Evolutionary conservation across 1,140 invertebrate species (phyloP), one percentile per base, ranked within the genome.

Genomic region (Caenorhabditis latens): DNA sequence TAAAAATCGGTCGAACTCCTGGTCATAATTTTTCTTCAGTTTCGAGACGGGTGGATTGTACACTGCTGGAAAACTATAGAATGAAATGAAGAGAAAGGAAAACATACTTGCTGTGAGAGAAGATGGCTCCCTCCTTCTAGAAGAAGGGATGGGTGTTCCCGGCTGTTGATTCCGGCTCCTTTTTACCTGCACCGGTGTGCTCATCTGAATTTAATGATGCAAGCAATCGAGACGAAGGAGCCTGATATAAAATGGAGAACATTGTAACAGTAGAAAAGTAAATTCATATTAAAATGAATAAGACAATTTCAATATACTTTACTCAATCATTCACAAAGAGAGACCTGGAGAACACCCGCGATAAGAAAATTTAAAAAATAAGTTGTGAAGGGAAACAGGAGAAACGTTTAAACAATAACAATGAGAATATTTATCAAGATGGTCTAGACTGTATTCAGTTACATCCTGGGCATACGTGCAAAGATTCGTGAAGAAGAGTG

Each of bases 161-260:
- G 11, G 40, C 11, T 13, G 9, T 46, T 79, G 40, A 11, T 50
- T 16, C n/a, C 71, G 46, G 46, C n/a, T 8, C 21, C 24, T 71
- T 50, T 79, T 79, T 7, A n/a, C n/a, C n/a, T 79, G 50, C 8
- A 50, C 71, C n/a, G 71, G 97, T 98, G 90, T 97, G 96, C 71
- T 97, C 98, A 93, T 94, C 99, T 13, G 98, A 99, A 93, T 99
- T 58, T 58, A 32, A 32, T 32, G 11, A 6, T 32, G 4, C 32
- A 21, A 32, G 14, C 24, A 63, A 63, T 32, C 11, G 24, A 63
- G 11, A 5, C 24, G 7, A 11, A 4, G 24, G 8, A 32, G 21
- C 32, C 4, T 40, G 11, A 63, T 63, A 63, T 63, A 63, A 21
- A 32, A 63, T 32, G n/a, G 19, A 21, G 61, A 63, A 24, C 21